Evolutionary conservation across 2,113 vertebrate species (phyloP).

Genomic region (Pangasianodon gigas): DNA sequence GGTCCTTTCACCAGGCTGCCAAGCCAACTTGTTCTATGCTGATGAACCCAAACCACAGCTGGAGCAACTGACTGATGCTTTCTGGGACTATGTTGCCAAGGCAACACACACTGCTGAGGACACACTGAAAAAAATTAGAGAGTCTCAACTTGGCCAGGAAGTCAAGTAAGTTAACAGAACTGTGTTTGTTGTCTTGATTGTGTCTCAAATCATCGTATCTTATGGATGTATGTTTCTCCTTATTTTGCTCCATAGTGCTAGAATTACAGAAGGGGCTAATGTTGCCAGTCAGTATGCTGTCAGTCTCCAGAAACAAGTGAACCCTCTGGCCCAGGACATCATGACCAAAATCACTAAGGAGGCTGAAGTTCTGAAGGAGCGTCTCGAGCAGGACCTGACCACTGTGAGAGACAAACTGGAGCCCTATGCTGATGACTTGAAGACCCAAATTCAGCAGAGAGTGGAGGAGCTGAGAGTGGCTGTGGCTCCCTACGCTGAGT

Average conservation of each 20-base stretch:
- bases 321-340: slow-evolving; percentile 53
- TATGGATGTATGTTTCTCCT: not conserved
- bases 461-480: slow-evolving; percentile 75
- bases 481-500: slow-evolving; percentile 58
- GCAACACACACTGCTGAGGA: slow-evolving; percentile 61
- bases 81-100: slow-evolving; percentile 67
- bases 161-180: slow-evolving; percentile 61
- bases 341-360: slow-evolving; percentile 57
- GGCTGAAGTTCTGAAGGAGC: slow-evolving; percentile 58
- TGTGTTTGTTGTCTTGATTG: not conserved
- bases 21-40: slow-evolving; percentile 68
- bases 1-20: slow-evolving; percentile 47
- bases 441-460: slow-evolving; percentile 69
- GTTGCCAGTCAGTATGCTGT: slow-evolving; percentile 46
- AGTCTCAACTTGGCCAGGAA: slow-evolving; percentile 58
- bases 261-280: slow-evolving; percentile 47
- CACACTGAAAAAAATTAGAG: slow-evolving; percentile 58
- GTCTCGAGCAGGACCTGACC: slow-evolving; percentile 63
- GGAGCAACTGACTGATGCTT: slow-evolving; percentile 65
- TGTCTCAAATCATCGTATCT: not conserved
- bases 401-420: slow-evolving; percentile 57
- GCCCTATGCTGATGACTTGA: slow-evolving; percentile 71
- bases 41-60: slow-evolving; percentile 57
- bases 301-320: slow-evolving; percentile 49
- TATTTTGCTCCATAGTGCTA: slow-evolving; percentile 32